Evolutionary conservation across 1,140 invertebrate species (phyloP).

Genomic region (Oedothorax gibbosus): DNA sequence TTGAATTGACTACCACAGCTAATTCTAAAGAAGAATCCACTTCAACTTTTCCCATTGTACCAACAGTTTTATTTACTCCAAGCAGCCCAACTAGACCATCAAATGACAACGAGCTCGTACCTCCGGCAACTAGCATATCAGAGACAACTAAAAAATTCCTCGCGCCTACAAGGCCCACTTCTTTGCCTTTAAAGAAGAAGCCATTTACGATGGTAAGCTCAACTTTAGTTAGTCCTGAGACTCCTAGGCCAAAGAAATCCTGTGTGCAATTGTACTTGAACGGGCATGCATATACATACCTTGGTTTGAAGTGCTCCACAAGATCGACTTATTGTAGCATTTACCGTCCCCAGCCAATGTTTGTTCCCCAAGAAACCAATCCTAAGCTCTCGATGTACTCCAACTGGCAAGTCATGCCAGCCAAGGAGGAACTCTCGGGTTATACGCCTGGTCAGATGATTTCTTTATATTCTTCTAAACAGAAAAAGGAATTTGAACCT

Average conservation of each 20-base stretch:
- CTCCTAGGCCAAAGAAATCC: conserved; percentile 86
- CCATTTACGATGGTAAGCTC: conserved; percentile 65
- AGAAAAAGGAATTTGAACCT: conserved; percentile 2
- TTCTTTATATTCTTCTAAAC: conserved; percentile 61
- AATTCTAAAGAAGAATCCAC: background rate
- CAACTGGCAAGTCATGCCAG: conserved; percentile 83
- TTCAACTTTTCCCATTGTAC: conserved; percentile 8
- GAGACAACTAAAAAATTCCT: conserved; percentile 45
- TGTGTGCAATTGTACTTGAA: conserved; percentile 88
- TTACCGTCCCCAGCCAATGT: conserved; percentile 94
- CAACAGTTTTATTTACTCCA: conserved; percentile 57
- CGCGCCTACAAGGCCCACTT: conserved; percentile 53
- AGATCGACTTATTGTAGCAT: conserved; percentile 90
- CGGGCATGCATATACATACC: conserved; percentile 91
- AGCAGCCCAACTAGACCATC: conserved; percentile 44
- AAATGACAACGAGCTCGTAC: background rate
- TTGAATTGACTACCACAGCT: background rate
- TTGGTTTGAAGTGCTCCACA: conserved; percentile 90
- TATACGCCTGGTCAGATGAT: conserved; percentile 61
- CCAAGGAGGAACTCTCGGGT: conserved; percentile 61
- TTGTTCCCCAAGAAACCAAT: conserved; percentile 80
- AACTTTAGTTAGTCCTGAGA: conserved; percentile 81
- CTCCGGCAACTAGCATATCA: conserved; percentile 29
- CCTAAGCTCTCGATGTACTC: conserved; percentile 97
- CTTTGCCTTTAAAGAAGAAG: conserved; percentile 60